Base-by-base conservation (phyloP, 2,797 vertebrate genomes). In the Aselliscus stoliczkanus region DNA sequence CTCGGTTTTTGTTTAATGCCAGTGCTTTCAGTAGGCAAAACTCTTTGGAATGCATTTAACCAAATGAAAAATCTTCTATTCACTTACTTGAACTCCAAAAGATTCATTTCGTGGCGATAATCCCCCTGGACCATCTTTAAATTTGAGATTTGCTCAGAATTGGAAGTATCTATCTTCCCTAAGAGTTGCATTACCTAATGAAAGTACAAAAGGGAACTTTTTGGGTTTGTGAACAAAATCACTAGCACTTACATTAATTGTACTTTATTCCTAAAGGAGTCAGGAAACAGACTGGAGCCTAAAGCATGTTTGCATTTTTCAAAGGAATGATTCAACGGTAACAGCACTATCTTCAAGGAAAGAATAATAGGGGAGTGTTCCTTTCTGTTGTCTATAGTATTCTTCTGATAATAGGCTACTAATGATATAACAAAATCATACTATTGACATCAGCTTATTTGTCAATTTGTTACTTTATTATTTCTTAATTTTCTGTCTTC, bases 61-160 rank as follows among this genome's bases (percentile, higher is more conserved):
- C 81, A 84, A 96, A 97, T 97, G 96, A 95, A 98, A 98, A 98
- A 88, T 65, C 52, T 90, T 96, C 60, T 52, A 77, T 96, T 82
- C 75, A 97, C 98, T 98, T 98, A 99, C 99, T 98, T 99, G 96
- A 98, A 98, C 97, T 99, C 98, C 95, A 99, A 97, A 96, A 98
- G 96, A 87, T 99, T 98, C 81, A 99, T 94, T 97, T 99, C 97
- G 5, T 98, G 98, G 6, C 97, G 98, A 90, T 99, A 98, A 82
- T 99, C 98, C 96, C 98, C 98, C 88, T 98, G 97, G 90, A 97
- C 92, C 65, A 95, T 97, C 96, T 98, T 99, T 95, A 99, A 97
- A 92, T 97, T 96, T 64, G 97, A 98, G 82, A 64, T 98, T 92
- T 98, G 98, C 83, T 99, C 98, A 42, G 98, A 97, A 90, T 93